Conservation (phyloP, 2,113 vertebrate species). For the Lontra canadensis region DNA sequence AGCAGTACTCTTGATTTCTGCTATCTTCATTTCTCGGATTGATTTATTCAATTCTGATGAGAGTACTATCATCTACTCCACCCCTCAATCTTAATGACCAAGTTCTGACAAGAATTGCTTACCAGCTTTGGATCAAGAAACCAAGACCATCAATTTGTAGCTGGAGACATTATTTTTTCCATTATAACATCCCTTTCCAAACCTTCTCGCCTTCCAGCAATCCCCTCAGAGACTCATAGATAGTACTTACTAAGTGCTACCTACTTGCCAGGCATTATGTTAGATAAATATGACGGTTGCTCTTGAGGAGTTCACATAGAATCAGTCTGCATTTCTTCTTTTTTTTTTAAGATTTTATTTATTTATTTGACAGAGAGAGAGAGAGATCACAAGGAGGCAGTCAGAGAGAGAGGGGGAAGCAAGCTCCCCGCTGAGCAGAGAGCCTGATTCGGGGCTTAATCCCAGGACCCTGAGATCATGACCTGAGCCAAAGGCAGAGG, state of each 20-base stretch:
- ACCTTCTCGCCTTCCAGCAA: neutral
- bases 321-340: neutral
- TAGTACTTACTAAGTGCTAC: conserved; percentile 56
- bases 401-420: no score
- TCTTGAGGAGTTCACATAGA: conserved; percentile 39
- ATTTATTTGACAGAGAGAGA: no score
- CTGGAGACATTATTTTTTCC: conserved; percentile 48
- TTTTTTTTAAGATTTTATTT: no score
- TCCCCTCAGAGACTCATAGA: conserved; percentile 36
- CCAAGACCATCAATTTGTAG: neutral
- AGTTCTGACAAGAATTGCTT: conserved; percentile 36
- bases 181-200: conserved; percentile 34
- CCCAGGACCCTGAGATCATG: no score
- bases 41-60: conserved; percentile 44
- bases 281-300: conserved; percentile 35
- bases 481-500: no score
- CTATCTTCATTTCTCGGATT: conserved; percentile 30
- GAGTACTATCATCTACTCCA: conserved; percentile 25
- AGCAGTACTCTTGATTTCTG: conserved; percentile 19
- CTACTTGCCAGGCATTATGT: conserved; percentile 34
- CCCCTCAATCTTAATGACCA: conserved; percentile 52
- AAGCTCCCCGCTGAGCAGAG: no score
- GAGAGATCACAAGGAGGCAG: no score
- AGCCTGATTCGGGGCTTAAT: no score
- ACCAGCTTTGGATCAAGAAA: conserved; percentile 50